Evolutionary conservation across 1,140 invertebrate genomes (phyloP).

Genomic region (Hirudo medicinalis): DNA sequence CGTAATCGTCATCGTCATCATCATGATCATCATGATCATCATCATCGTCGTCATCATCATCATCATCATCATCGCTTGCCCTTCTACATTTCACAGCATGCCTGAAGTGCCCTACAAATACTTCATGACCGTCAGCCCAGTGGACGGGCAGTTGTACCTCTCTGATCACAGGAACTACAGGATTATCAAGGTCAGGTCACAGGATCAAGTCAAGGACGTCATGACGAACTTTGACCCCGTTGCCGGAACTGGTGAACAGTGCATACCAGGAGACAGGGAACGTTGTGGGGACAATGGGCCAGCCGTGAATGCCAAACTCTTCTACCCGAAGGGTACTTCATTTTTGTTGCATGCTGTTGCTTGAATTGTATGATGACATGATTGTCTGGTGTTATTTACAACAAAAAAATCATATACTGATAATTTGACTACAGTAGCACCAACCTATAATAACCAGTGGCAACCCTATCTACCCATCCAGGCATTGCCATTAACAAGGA

Average conservation of each 20-base stretch:
- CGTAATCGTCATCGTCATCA: not conserved
- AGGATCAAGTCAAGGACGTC: slow-evolving; percentile 55
- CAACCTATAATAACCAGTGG: too few relatives aligned
- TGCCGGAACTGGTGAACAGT: slow-evolving; percentile 83
- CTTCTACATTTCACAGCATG: slow-evolving; percentile 50
- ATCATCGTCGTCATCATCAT: not conserved
- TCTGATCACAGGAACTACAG: slow-evolving; percentile 87
- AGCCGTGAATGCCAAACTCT: slow-evolving; percentile 77
- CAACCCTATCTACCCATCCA: slow-evolving; percentile 21
- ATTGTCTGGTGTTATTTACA: not conserved
- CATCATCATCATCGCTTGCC: not conserved
- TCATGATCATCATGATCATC: not conserved
- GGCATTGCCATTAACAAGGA: slow-evolving; percentile 41
- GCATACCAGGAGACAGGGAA: slow-evolving; percentile 82
- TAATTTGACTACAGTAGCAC: too few relatives aligned
- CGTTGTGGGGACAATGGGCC: slow-evolving; percentile 85
- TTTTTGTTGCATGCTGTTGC: not conserved
- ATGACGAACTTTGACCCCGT: slow-evolving; percentile 83
- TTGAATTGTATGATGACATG: not conserved
- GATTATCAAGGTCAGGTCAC: slow-evolving; percentile 74
- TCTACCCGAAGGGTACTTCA: slow-evolving; percentile 74
- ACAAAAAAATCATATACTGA: too few relatives aligned
- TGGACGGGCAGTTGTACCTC: slow-evolving; percentile 83
- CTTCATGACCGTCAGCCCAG: slow-evolving; percentile 79
- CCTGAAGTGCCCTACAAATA: slow-evolving; percentile 85